Conservation (phyloP, 2,797 vertebrate species). For the Catharus ustulatus region DNA sequence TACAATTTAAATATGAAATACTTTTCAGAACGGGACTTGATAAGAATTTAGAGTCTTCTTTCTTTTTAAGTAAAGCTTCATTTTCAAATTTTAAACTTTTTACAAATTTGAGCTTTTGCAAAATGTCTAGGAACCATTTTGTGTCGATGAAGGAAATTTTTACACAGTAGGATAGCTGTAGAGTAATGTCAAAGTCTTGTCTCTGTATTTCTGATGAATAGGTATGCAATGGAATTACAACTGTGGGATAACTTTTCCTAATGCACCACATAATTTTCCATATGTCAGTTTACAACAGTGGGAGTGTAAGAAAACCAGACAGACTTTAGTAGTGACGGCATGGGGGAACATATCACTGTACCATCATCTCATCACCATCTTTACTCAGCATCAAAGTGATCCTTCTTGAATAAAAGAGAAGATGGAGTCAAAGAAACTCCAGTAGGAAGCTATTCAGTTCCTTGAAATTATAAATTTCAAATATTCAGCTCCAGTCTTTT, state of each 20-base stretch:
- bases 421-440: neutral
- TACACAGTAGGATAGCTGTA: neutral
- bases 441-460: neutral
- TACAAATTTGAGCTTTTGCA: neutral
- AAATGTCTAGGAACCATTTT: neutral
- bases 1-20: neutral
- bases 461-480: neutral
- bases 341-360: neutral
- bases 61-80: neutral
- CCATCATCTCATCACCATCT: neutral
- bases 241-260: neutral
- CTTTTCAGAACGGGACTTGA: neutral
- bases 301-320: neutral
- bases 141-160: neutral
- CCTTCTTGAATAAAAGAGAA: neutral
- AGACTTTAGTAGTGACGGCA: neutral
- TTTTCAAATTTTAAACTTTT: neutral
- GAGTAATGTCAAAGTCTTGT: neutral
- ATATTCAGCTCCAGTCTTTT: neutral
- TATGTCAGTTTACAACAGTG: neutral
- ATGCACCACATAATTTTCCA: neutral
- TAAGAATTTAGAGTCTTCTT: neutral
- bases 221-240: neutral
- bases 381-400: neutral
- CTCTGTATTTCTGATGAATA: neutral